These are phyloP conservation scores for Caenorhabditis becei DNA, from an alignment of 2,888 invertebrate species.

Conservation along the genomic window DNA sequence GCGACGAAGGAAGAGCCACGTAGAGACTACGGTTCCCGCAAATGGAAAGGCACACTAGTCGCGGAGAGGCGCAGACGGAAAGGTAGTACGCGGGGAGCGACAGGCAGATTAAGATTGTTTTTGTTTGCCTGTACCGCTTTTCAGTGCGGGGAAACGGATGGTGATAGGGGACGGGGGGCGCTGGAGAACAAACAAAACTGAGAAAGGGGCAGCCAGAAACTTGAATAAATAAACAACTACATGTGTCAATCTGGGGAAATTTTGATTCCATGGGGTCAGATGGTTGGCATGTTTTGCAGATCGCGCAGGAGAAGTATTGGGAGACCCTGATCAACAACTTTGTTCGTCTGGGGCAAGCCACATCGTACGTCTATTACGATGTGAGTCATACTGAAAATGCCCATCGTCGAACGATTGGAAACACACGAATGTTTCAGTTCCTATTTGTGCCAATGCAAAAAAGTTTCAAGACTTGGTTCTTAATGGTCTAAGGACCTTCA, in stretches of 20 bases:
- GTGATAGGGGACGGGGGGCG: constrained; percentile 18
- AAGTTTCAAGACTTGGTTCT: too few relatives aligned
- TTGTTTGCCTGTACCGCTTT: constrained; percentile 28
- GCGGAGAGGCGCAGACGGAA: constrained; percentile 10
- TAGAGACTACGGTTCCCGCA: constrained; percentile 42
- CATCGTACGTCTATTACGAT: too few relatives aligned
- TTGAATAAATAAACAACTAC: constrained; percentile 20
- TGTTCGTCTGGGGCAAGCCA: too few relatives aligned
- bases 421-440: too few relatives aligned
- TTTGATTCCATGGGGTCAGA: not conserved
- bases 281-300: too few relatives aligned
- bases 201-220: constrained; percentile 10
- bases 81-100: constrained; percentile 17
- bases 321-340: too few relatives aligned
- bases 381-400: too few relatives aligned
- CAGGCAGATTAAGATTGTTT: constrained; percentile 15
- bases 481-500: too few relatives aligned
- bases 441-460: too few relatives aligned
- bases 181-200: not conserved
- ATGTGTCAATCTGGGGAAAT: not conserved
- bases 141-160: not conserved
- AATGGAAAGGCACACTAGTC: not conserved
- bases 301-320: too few relatives aligned
- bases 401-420: too few relatives aligned
- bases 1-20: constrained; percentile 17